These are phyloP conservation scores for Rhynchophorus ferrugineus DNA, from an alignment of 1,140 invertebrate species.

Conservation along the genomic window DNA sequence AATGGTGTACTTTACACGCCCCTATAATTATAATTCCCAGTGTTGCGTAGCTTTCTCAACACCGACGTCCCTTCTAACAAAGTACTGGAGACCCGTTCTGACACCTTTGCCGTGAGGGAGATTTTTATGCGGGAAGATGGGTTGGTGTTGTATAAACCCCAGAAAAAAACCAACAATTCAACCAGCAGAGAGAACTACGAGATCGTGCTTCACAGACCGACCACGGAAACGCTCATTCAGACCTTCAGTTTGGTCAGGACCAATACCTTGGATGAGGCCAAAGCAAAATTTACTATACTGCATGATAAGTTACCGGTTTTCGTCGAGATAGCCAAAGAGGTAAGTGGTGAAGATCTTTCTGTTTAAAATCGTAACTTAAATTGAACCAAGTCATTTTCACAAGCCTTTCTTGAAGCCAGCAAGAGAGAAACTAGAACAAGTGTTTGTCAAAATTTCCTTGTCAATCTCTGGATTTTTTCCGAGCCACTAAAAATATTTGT, in stretches of 20 bases:
- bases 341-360: slow-evolving; percentile 38
- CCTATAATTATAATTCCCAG: slow-evolving; percentile 34
- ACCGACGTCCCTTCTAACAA: slow-evolving; percentile 48
- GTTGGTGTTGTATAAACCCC: slow-evolving; percentile 58
- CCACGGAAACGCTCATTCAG: slow-evolving; percentile 53
- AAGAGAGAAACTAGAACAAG: too few species aligned
- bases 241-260: slow-evolving; percentile 74
- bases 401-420: too few species aligned
- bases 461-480: too few species aligned
- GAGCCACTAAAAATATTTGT: too few species aligned
- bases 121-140: slow-evolving; percentile 61
- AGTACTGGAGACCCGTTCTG: slow-evolving; percentile 59
- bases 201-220: slow-evolving; percentile 65
- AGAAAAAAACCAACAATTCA: slow-evolving; percentile 41
- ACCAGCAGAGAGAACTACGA: slow-evolving; percentile 54
- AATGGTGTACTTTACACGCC: neutral
- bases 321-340: slow-evolving; percentile 60
- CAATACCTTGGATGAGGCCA: slow-evolving; percentile 51
- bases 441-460: too few species aligned
- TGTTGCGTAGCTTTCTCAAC: slow-evolving; percentile 45
- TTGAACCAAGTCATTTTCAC: too few species aligned
- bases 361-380: too few species aligned
- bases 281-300: slow-evolving; percentile 60
- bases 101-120: slow-evolving; percentile 55
- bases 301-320: slow-evolving; percentile 65